Evolutionary conservation across 2,113 vertebrate genomes (phyloP).

Genomic region (Zosterops borbonicus): DNA sequence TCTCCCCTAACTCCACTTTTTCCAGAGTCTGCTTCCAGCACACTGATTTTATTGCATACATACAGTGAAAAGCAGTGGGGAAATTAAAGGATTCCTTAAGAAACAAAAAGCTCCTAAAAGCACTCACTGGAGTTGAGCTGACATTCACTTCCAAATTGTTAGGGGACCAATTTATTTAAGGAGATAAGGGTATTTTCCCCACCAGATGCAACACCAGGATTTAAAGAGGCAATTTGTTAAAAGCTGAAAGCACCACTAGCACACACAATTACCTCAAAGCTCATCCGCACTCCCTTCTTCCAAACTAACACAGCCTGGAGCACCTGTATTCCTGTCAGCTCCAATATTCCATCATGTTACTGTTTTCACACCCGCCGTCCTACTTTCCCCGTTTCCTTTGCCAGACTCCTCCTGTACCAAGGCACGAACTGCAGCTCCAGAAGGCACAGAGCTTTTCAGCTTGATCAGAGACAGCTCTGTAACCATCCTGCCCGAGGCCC

Average conservation of each 20-base stretch:
- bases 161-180: neutral
- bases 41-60: neutral
- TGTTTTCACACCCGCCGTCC: neutral
- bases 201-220: neutral
- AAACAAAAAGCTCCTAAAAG: neutral
- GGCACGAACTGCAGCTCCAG: neutral
- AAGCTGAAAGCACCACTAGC: neutral
- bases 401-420: neutral
- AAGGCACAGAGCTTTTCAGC: neutral
- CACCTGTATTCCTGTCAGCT: neutral
- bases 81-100: neutral
- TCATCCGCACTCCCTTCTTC: neutral
- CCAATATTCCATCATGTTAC: rapidly evolving
- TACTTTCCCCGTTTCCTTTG: rapidly evolving
- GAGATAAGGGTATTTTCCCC: neutral
- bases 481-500: neutral
- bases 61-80: neutral
- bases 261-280: no score
- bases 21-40: neutral
- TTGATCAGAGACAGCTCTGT: neutral
- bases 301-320: rapidly evolving
- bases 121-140: neutral
- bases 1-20: neutral
- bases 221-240: neutral
- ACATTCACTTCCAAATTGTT: neutral